These are phyloP conservation scores for Eublepharis macularius DNA, from an alignment of 2,113 vertebrate genomes.

Conservation along the genomic window DNA sequence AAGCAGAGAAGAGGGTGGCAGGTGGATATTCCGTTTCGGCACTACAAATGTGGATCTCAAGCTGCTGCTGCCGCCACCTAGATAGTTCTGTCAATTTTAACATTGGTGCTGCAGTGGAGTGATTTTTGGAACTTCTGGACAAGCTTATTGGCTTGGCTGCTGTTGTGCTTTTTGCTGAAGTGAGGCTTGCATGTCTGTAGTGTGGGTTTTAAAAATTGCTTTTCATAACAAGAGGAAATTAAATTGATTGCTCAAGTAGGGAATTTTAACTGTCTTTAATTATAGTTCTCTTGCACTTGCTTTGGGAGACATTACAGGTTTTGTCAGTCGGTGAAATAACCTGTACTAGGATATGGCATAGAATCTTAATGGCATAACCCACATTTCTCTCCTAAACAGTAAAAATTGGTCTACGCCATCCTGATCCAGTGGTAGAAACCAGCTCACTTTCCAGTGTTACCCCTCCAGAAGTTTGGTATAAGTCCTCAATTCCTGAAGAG, in stretches of 20 bases:
- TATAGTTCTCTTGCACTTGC: background rate
- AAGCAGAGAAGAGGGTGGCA: background rate
- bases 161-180: too few species aligned
- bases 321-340: slow-evolving; percentile 17
- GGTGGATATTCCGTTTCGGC: background rate
- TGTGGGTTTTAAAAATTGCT: too few species aligned
- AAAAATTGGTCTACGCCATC: slow-evolving; percentile 92
- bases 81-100: background rate
- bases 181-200: too few species aligned
- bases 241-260: too few species aligned
- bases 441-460: slow-evolving; percentile 96
- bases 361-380: slow-evolving; percentile 26
- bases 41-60: background rate
- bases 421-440: slow-evolving; percentile 97
- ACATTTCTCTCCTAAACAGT: slow-evolving; percentile 72
- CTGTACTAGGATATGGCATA: slow-evolving; percentile 6
- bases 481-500: slow-evolving; percentile 93
- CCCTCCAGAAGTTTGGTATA: slow-evolving; percentile 97
- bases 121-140: background rate
- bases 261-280: background rate
- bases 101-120: background rate
- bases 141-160: too few species aligned
- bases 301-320: background rate
- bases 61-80: background rate
- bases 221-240: too few species aligned